A percentile compares a stretch with the other conserved stretches of the same genome.
phyloP scores from a whole-genome alignment of 2,113 vertebrate species.

The Bungarus multicinctus region DNA sequence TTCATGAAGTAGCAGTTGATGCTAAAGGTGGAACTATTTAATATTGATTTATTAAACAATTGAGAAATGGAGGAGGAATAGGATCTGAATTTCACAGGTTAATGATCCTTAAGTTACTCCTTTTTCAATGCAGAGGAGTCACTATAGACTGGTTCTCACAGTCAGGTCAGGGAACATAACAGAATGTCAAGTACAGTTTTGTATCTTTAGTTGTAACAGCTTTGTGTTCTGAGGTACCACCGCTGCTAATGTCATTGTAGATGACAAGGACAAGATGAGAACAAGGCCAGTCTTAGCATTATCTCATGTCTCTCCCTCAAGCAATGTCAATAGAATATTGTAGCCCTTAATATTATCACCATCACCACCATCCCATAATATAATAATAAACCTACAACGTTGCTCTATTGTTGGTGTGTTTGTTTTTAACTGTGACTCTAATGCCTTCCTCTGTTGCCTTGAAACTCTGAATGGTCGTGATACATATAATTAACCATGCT shows the following conservation, averaged over 20 bases:
- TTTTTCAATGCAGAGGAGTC: background rate
- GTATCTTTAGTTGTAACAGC: background rate
- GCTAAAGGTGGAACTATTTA: background rate
- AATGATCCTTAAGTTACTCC: background rate
- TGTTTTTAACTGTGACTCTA: background rate
- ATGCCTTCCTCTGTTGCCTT: background rate
- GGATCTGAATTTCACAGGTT: background rate
- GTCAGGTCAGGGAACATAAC: background rate
- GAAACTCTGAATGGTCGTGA: background rate
- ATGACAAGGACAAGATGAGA: background rate
- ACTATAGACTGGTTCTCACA: background rate
- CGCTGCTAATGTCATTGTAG: background rate
- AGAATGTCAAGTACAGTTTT: background rate
- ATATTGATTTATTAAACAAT: background rate
- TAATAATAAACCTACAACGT: background rate
- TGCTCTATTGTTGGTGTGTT: background rate
- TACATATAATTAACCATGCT: background rate
- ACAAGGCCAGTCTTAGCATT: background rate
- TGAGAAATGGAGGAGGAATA: background rate
- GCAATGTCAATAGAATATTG: background rate
- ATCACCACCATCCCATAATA: background rate
- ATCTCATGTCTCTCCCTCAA: background rate
- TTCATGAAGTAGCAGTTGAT: background rate
- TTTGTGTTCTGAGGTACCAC: background rate
- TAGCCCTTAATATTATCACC: background rate